Evolutionary conservation across 2,888 invertebrate genomes (phyloP), one percentile per base, ranked within the genome.

Genomic region (Lasioglossum lativentre): DNA sequence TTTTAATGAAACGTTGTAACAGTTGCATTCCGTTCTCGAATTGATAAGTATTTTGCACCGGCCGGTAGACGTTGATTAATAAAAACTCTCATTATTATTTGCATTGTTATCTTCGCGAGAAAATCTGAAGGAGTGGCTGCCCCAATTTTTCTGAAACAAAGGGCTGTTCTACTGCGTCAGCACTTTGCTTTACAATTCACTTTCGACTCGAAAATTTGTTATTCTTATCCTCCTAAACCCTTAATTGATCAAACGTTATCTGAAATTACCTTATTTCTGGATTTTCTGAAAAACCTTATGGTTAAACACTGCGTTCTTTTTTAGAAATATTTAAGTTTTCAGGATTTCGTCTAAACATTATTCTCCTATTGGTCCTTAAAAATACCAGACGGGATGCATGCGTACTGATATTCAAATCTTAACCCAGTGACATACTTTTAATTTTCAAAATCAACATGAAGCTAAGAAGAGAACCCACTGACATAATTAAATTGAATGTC

Each of bases 1-100:
- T 89, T 91, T 92, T 91, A 40, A 63, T 63, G 63, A 63, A 63
- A 63, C 30, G 63, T 63, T 63, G 63, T 30, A 63, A 30, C 30
- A 30, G 16, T 63, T 63, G 3, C 30, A 63, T 63, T 63, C 6
- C 63, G 30, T 30, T 30, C 30, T 63, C 19, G 30, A 63, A 30
- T 30, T 63, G 63, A 63, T 63, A 63, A 63, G 16, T 16, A 30
- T 8, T 63, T 63, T 68, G 12, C 38, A 34, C 23, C 38, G 34
- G 23, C 23, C 23, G 38, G 12, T 68, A 38, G 38, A 68, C 38
- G 68, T 34, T 68, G 34, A 68, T 68, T 38, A 68, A 68, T 23
- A 38, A 38, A 38, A 38, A 34, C 23, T 34, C 38, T 38, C 34
- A 4, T 10, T 68, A 38, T 34, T 68, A 38, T 23, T 38, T 38